Evolutionary conservation across 2,888 invertebrate species (phyloP).

Genomic region (Agrochola lychnidis): DNA sequence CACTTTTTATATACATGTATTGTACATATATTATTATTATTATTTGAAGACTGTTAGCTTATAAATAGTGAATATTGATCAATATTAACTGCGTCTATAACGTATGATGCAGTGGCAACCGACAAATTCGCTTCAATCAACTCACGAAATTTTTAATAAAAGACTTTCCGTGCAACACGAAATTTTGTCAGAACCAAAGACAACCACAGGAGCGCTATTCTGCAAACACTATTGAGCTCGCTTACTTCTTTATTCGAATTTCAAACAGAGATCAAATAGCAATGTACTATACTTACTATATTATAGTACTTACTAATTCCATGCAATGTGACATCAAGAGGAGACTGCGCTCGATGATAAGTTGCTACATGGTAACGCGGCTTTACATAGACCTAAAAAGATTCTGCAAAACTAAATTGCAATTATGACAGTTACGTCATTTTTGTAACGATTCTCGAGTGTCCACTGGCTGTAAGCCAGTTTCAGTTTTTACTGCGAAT

Average conservation of each 20-base stretch:
- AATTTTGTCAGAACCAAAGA: not conserved
- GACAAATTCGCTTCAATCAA: not conserved
- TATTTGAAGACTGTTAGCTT: too few species aligned
- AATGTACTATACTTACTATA: not conserved
- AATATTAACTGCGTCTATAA: too few species aligned
- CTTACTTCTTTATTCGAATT: not conserved
- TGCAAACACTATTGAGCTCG: not conserved
- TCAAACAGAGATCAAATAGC: not conserved
- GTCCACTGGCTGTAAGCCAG: constrained; percentile 69
- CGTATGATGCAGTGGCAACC: not conserved
- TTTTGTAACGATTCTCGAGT: constrained; percentile 20
- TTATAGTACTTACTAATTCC: too few species aligned
- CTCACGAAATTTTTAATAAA: not conserved
- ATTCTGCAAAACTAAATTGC: not conserved
- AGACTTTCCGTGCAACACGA: not conserved
- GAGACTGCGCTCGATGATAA: not conserved
- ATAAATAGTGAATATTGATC: too few species aligned
- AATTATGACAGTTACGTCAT: constrained; percentile 7
- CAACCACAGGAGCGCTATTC: not conserved
- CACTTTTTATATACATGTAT: too few species aligned
- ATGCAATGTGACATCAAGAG: not conserved
- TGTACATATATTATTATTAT: too few species aligned
- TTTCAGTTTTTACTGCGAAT: constrained; percentile 67
- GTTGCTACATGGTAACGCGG: not conserved
- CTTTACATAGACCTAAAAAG: too few species aligned